Conservation (phyloP, 1,140 invertebrate genomes). For the Drosophila guanche region DNA sequence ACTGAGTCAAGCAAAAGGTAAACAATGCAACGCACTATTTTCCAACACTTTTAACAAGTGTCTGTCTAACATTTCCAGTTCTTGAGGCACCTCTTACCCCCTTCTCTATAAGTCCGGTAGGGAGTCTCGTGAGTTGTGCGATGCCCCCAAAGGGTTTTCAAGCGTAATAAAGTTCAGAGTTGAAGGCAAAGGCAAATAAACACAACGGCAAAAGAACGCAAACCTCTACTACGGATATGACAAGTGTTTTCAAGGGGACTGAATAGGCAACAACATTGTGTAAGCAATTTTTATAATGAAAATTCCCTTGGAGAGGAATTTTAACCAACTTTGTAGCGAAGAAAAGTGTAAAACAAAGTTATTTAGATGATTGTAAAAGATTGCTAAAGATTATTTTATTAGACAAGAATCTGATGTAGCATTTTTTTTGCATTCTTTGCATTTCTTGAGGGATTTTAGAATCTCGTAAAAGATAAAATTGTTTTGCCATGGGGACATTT, state of each 20-base stretch:
- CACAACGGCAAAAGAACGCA: slow-evolving; percentile 35
- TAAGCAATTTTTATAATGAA: slow-evolving; percentile 7
- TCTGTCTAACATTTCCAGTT: slow-evolving; percentile 31
- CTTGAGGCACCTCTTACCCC: not conserved
- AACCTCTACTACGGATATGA: slow-evolving; percentile 3
- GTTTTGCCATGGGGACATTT: too few relatives aligned
- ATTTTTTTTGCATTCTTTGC: too few relatives aligned
- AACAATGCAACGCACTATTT: slow-evolving; percentile 82
- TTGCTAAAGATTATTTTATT: not conserved
- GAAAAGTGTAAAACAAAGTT: not conserved
- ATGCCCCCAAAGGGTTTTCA: slow-evolving; percentile 65
- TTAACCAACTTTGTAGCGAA: not conserved
- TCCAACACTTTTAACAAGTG: slow-evolving; percentile 80
- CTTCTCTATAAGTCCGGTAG: too few relatives aligned
- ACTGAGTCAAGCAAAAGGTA: slow-evolving; percentile 75
- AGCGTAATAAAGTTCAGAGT: slow-evolving; percentile 75
- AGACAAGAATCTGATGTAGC: too few relatives aligned
- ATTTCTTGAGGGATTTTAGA: too few relatives aligned
- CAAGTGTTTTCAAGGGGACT: slow-evolving; percentile 29
- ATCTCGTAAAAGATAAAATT: too few relatives aligned
- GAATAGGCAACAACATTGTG: slow-evolving; percentile 14
- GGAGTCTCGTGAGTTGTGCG: not conserved
- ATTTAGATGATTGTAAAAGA: not conserved
- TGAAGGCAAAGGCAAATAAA: slow-evolving; percentile 69
- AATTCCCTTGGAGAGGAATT: not conserved